Conservation (phyloP, 2,888 invertebrate genomes). For the Elegia similella region DNA sequence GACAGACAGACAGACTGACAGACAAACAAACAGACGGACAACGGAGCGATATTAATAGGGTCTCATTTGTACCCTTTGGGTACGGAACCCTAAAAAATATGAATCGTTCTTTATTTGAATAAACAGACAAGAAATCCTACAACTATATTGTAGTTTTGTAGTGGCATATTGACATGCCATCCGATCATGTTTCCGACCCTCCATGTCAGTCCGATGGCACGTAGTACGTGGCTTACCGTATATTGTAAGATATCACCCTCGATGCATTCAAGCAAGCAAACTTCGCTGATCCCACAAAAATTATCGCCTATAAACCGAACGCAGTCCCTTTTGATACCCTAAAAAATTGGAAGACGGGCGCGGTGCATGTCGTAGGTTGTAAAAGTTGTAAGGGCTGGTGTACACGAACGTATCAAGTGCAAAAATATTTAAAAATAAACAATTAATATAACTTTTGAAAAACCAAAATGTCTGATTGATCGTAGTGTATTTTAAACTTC, state of each 20-base stretch:
- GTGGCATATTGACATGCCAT: conserved; percentile 5
- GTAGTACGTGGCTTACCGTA: conserved; percentile 34
- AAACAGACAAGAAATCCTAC: background rate
- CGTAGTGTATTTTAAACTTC: no score
- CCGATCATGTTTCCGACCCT: background rate
- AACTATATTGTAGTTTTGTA: background rate
- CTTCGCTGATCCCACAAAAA: conserved; percentile 70
- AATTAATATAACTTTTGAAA: no score
- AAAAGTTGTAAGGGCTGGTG: conserved; percentile 30
- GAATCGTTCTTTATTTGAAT: no score
- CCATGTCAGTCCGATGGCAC: conserved; percentile 1
- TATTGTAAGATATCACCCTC: conserved; percentile 56
- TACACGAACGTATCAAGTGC: conserved; percentile 1
- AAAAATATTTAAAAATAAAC: background rate
- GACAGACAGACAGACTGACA: no score
- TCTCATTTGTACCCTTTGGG: no score
- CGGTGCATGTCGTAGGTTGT: conserved; percentile 48
- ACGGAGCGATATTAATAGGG: no score
- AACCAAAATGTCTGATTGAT: no score
- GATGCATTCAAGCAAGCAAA: conserved; percentile 61
- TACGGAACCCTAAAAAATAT: no score
- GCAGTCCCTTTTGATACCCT: conserved; percentile 57
- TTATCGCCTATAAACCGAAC: conserved; percentile 66
- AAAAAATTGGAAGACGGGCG: conserved; percentile 56
- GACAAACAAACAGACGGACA: no score